A percentile compares a stretch with the other conserved stretches of the same genome.
Evolutionary conservation across 2,113 vertebrate genomes (phyloP).

Genomic region (Acrocephalus arundinaceus): DNA sequence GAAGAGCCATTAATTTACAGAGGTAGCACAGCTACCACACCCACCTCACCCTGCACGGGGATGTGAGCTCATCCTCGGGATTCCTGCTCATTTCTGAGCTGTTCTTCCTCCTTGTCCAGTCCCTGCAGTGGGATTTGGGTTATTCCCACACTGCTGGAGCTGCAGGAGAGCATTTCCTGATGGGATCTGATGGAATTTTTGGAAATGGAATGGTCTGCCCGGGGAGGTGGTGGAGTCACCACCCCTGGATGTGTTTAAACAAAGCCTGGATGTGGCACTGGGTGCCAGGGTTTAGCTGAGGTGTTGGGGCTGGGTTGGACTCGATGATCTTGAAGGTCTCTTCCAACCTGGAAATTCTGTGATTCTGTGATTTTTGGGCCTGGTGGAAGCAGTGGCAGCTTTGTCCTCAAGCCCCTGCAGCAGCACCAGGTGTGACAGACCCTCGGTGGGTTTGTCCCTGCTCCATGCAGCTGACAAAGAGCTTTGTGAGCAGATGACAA

Average conservation of each 20-base stretch:
- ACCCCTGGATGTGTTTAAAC: no score
- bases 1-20: conserved; percentile 5
- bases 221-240: no score
- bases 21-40: accelerated
- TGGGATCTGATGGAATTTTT: not conserved
- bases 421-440: not conserved
- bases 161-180: not conserved
- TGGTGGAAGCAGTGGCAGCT: not conserved
- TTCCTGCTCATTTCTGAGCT: not conserved
- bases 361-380: no score
- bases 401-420: not conserved
- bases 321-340: no score
- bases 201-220: no score
- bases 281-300: no score
- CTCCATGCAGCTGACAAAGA: not conserved
- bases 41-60: not conserved
- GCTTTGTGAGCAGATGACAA: not conserved
- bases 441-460: not conserved
- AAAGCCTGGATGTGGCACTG: no score
- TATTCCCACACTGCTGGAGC: not conserved
- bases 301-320: no score
- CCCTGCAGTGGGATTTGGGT: not conserved
- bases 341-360: no score
- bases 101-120: not conserved
- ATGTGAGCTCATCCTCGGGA: not conserved